phyloP scores from a whole-genome alignment of 2,888 invertebrate species.

The Cerceris rybyensis region DNA sequence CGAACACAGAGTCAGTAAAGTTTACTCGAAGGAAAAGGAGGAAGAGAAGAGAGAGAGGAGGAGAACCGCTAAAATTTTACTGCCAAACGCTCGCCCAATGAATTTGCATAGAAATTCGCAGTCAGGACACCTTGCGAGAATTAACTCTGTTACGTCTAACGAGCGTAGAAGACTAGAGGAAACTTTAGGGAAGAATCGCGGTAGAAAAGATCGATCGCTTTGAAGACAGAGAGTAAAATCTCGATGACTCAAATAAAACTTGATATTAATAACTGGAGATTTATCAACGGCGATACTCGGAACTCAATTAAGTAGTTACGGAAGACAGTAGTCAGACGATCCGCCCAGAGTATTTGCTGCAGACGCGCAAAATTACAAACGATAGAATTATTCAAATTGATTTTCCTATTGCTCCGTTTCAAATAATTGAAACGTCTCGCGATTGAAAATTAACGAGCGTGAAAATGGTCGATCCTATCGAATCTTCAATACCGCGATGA shows the following conservation, averaged over 20 bases:
- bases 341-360: no score
- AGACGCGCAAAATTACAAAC: no score
- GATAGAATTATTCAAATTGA: no score
- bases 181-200: conserved; percentile 18
- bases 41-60: conserved; percentile 1
- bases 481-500: neutral
- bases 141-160: conserved; percentile 72
- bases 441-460: no score
- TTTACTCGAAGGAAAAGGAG: conserved; percentile 47
- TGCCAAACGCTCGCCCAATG: conserved; percentile 68
- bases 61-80: conserved; percentile 77
- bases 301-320: no score
- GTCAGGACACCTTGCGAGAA: conserved; percentile 58
- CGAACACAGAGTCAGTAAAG: conserved; percentile 65
- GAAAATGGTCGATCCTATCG: neutral
- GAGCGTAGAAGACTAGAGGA: conserved; percentile 49
- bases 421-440: no score
- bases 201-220: conserved; percentile 12
- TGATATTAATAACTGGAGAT: neutral
- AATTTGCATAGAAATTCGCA: conserved; percentile 77
- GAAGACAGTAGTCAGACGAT: no score
- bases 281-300: no score
- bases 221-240: neutral
- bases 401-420: no score
- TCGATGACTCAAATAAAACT: neutral